These are phyloP conservation scores for Apoda limacodes DNA, from an alignment of 2,888 invertebrate species.

Conservation along the genomic window DNA sequence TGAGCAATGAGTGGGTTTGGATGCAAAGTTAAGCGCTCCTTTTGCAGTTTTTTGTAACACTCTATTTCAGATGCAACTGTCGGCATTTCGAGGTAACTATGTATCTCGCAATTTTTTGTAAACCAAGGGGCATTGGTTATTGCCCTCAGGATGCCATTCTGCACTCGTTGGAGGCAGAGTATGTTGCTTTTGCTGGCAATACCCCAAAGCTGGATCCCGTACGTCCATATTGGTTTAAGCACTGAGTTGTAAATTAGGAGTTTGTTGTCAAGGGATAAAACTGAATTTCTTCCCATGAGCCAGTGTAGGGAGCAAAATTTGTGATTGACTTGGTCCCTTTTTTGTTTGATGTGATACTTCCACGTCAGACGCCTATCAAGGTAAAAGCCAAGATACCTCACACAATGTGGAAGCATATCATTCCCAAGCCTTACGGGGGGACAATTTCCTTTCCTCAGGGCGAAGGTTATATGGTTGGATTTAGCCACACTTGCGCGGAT, in stretches of 20 bases:
- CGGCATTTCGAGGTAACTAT: background rate
- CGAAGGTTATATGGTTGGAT: background rate
- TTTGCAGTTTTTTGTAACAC: too few species aligned
- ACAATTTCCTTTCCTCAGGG: background rate
- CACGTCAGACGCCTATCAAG: constrained; percentile 4
- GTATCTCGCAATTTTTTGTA: too few species aligned
- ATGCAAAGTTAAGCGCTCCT: too few species aligned
- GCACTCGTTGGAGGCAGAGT: constrained; percentile 4
- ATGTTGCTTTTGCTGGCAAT: constrained; percentile 7
- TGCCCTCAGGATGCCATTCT: constrained; percentile 6
- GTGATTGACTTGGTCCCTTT: constrained; percentile 3
- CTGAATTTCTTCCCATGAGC: too few species aligned
- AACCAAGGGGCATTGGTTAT: constrained; percentile 8
- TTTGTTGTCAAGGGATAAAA: constrained; percentile 6
- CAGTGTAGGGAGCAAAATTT: background rate
- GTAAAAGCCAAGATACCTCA: constrained; percentile 4
- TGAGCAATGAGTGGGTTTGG: too few species aligned
- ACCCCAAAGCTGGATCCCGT: constrained; percentile 10
- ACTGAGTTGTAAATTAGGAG: constrained; percentile 8
- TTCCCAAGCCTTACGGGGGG: too few species aligned
- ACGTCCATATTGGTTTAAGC: constrained; percentile 12
- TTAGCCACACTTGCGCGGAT: background rate
- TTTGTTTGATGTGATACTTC: constrained; percentile 3
- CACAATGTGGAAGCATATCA: too few species aligned
- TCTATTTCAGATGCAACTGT: constrained; percentile 1